These are phyloP conservation scores for Cercopithecus mona DNA, from an alignment of 2,113 vertebrate genomes.

Conservation along the genomic window DNA sequence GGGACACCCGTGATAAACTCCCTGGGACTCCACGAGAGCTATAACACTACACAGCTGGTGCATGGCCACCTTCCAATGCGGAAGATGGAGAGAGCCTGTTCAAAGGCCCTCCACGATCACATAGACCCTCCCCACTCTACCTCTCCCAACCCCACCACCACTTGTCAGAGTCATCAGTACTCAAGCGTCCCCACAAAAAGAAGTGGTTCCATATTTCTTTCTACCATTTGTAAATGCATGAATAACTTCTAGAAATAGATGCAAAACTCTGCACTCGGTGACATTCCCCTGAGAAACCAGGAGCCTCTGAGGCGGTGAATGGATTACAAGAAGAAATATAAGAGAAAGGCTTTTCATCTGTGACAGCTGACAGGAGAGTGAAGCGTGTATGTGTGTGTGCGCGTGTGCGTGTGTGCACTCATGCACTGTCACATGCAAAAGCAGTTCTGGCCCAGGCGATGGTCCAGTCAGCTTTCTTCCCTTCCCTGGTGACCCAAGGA, in stretches of 20 bases:
- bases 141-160: rapidly evolving
- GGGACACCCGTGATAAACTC: neutral
- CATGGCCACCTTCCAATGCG: rapidly evolving
- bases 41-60: neutral
- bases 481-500: neutral
- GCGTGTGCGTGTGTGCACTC: rapidly evolving
- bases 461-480: neutral
- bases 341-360: neutral
- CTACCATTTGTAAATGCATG: neutral
- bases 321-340: neutral
- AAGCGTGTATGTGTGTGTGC: too few species aligned
- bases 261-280: neutral
- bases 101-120: neutral
- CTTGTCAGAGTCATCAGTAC: neutral
- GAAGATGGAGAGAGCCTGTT: neutral
- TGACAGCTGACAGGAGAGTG: neutral
- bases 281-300: neutral
- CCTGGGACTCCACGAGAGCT: neutral
- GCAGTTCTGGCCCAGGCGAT: neutral
- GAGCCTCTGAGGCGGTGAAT: neutral
- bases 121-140: rapidly evolving
- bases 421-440: rapidly evolving
- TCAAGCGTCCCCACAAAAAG: too few species aligned
- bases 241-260: neutral
- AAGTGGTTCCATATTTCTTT: neutral